Conservation (phyloP, 2,888 invertebrate species). For the Halocaridina rubra region DNA sequence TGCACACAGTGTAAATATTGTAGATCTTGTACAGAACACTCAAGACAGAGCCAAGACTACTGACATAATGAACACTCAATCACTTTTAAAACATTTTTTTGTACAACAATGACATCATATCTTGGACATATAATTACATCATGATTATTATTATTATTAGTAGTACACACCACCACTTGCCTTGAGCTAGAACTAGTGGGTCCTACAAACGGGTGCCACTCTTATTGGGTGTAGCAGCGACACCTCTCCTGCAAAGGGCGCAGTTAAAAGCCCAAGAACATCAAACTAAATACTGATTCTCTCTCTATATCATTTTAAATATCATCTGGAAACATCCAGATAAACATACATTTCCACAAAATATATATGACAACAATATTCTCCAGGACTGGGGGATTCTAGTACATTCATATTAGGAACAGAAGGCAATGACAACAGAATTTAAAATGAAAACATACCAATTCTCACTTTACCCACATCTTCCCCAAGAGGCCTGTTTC, state of each 20-base stretch:
- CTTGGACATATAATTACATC: conserved; percentile 37
- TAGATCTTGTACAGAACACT: conserved; percentile 5
- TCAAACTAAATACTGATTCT: not conserved
- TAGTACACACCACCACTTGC: conserved; percentile 49
- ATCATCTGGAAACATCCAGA: conserved; percentile 33
- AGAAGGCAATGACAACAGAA: not conserved
- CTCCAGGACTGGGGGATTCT: conserved; percentile 1
- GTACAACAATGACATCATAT: conserved; percentile 33
- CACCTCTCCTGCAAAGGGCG: conserved; percentile 10
- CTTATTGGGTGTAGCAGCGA: conserved; percentile 6
- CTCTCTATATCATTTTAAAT: not conserved
- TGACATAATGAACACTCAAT: conserved; percentile 32
- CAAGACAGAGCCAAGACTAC: conserved; percentile 22
- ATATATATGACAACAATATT: conserved; percentile 7
- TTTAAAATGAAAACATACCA: not conserved
- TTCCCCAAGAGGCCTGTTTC: not conserved
- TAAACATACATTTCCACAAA: conserved; percentile 24
- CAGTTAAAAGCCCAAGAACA: conserved; percentile 9
- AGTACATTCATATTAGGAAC: not conserved
- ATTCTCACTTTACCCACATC: not conserved
- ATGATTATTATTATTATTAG: no score
- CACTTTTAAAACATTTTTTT: conserved; percentile 32
- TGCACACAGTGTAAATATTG: no score
- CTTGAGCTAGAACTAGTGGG: conserved; percentile 17
- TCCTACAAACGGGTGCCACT: not conserved